Percentiles rank a stretch among this genome's conserved stretches.
Evolutionary conservation across 2,888 invertebrate species (phyloP).

Genomic region (Hypsopygia costalis): DNA sequence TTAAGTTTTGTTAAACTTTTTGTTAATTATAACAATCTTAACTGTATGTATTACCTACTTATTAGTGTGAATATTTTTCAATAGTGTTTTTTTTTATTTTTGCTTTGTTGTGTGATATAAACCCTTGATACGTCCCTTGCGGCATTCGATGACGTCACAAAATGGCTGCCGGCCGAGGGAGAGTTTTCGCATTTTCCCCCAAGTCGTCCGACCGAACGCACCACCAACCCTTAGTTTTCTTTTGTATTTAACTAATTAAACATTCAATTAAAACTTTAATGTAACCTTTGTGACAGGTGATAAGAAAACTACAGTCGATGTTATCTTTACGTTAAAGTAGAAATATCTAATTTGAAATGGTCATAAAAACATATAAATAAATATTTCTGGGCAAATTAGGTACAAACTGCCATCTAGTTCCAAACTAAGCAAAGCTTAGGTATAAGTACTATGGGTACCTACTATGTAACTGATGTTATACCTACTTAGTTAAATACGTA

Average conservation of each 20-base stretch:
- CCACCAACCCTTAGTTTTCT: constrained; percentile 33
- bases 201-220: constrained; percentile 32
- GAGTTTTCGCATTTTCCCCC: constrained; percentile 76
- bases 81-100: background rate
- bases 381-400: too few species aligned
- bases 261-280: constrained; percentile 3
- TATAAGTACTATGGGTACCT: too few species aligned
- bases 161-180: constrained; percentile 68
- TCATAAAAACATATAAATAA: too few species aligned
- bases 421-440: too few species aligned
- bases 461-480: too few species aligned
- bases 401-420: too few species aligned
- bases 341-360: too few species aligned
- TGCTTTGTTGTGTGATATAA: background rate
- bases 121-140: constrained; percentile 50
- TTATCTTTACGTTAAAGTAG: background rate
- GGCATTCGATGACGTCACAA: constrained; percentile 62
- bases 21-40: background rate
- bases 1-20: too few species aligned
- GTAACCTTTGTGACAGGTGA: constrained; percentile 5
- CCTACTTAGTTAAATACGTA: too few species aligned
- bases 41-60: background rate
- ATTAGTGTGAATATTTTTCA: background rate
- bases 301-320: constrained; percentile 1
- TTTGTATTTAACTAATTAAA: constrained; percentile 16